Evolutionary conservation across 2,797 vertebrate genomes (phyloP).

Genomic region (Brachyrhaphis roseni): DNA sequence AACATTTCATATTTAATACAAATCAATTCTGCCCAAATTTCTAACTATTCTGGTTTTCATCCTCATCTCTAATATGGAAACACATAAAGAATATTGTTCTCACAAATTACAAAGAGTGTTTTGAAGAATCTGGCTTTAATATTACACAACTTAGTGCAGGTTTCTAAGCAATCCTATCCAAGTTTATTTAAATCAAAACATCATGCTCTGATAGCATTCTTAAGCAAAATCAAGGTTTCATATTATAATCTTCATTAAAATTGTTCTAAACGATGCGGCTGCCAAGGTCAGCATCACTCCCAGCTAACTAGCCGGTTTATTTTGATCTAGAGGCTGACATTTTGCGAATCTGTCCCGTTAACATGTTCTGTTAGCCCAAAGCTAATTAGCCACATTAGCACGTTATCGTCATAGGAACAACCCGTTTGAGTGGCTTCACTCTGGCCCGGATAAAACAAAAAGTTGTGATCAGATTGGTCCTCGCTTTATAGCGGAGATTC

Average conservation of each 20-base stretch:
- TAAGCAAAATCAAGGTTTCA: background rate
- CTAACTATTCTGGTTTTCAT: background rate
- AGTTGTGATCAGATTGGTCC: background rate
- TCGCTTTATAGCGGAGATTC: background rate
- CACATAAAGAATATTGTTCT: background rate
- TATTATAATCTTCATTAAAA: background rate
- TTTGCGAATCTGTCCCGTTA: background rate
- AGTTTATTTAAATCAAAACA: background rate
- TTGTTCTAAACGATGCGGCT: background rate
- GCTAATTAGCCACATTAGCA: conserved; percentile 43
- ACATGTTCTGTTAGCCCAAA: background rate
- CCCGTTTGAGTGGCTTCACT: conserved; percentile 10
- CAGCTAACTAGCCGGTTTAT: background rate
- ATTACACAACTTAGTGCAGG: background rate
- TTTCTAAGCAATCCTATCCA: background rate
- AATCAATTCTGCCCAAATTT: background rate
- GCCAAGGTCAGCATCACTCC: background rate
- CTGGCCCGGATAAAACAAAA: conserved; percentile 6
- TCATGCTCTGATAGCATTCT: background rate
- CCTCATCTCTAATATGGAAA: background rate
- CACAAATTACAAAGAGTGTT: background rate
- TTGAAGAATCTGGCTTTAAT: background rate
- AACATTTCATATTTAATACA: background rate
- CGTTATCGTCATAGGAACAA: conserved; percentile 51
- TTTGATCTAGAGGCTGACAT: background rate